phyloP scores from a whole-genome alignment of 2,888 invertebrate genomes.

The Rhagonycha fulva region DNA sequence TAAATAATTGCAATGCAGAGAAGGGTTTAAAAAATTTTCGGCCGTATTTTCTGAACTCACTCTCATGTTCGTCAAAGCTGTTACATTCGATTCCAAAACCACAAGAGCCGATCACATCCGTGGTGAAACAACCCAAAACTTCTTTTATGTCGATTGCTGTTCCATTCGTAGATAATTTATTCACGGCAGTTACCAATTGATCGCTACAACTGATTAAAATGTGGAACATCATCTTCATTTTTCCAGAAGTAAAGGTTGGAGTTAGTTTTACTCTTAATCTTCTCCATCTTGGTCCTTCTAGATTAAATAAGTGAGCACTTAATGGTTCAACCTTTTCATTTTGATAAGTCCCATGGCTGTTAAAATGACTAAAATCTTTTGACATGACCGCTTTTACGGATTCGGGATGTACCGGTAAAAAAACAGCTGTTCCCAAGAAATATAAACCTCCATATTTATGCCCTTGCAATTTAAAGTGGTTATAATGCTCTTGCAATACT shows the following conservation, averaged over 20 bases:
- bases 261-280: conserved; percentile 62
- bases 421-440: conserved; percentile 9
- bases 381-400: conserved; percentile 54
- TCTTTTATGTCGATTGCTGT: conserved; percentile 45
- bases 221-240: conserved; percentile 35
- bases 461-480: conserved; percentile 19
- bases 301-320: conserved; percentile 59
- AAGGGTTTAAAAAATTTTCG: conserved; percentile 22
- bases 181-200: conserved; percentile 16
- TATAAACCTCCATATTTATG: conserved; percentile 27
- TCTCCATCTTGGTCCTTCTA: conserved; percentile 63
- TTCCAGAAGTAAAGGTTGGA: conserved; percentile 34
- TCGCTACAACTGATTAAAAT: conserved; percentile 21
- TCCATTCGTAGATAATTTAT: neutral
- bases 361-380: conserved; percentile 63
- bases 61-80: conserved; percentile 58
- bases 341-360: conserved; percentile 61
- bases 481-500: conserved; percentile 14
- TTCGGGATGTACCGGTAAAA: conserved; percentile 26
- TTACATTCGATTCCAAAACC: conserved; percentile 65
- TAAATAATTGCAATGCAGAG: conserved; percentile 6
- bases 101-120: conserved; percentile 63
- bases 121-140: conserved; percentile 59
- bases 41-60: conserved; percentile 53
- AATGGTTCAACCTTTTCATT: conserved; percentile 62